phyloP scores from a whole-genome alignment of 2,797 vertebrate species.

The Paratrypauchen microcephalus region DNA sequence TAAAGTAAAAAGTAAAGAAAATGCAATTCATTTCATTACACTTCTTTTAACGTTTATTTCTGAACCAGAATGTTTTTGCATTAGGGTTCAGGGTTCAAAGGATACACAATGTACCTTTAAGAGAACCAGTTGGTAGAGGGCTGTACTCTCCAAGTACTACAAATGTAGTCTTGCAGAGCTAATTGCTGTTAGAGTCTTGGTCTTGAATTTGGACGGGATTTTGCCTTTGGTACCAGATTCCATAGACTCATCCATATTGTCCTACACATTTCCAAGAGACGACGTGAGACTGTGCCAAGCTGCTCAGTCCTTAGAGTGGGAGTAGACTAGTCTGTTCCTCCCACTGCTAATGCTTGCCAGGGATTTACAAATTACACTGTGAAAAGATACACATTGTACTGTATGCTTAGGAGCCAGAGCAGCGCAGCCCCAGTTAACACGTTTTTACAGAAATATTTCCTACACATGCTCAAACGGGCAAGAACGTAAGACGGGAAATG shows the following conservation, averaged over 20 bases:
- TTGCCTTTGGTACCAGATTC: constrained; percentile 55
- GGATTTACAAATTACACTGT: constrained; percentile 63
- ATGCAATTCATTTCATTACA: too few species aligned
- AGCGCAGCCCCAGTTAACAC: constrained; percentile 41
- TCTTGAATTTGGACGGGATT: constrained; percentile 42
- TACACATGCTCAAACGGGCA: constrained; percentile 26
- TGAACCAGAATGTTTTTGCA: neutral
- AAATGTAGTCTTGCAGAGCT: neutral
- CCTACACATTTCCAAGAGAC: constrained; percentile 53
- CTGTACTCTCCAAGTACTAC: neutral
- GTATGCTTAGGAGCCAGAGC: constrained; percentile 50
- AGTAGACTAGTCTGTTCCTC: constrained; percentile 54
- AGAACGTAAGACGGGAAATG: constrained; percentile 29
- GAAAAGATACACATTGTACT: constrained; percentile 61
- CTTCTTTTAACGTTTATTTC: neutral
- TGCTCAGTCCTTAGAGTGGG: constrained; percentile 51
- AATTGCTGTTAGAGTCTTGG: constrained; percentile 26
- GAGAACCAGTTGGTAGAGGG: neutral
- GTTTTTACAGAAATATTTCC: constrained; percentile 46
- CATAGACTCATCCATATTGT: constrained; percentile 54
- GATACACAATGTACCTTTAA: too few species aligned
- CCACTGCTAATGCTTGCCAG: constrained; percentile 51
- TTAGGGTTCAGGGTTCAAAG: too few species aligned
- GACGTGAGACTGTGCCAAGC: constrained; percentile 55
- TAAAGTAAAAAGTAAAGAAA: too few species aligned